Percentiles rank a stretch among this genome's conserved stretches.
These are phyloP conservation scores for Pyrrhia umbra DNA, from an alignment of 2,888 invertebrate species.

Conservation along the genomic window DNA sequence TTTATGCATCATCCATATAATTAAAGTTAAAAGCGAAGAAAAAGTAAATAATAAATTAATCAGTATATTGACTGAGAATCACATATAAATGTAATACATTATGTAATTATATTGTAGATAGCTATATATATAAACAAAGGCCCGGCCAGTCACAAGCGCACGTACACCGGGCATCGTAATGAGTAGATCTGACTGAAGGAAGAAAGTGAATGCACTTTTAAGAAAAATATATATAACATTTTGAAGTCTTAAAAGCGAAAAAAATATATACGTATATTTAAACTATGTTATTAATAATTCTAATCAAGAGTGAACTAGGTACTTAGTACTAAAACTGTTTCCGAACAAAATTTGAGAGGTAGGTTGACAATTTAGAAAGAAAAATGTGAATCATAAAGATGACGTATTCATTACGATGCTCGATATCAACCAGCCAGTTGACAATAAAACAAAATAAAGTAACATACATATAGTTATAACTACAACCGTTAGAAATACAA, in stretches of 20 bases:
- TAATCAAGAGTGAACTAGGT: not conserved
- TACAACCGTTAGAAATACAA: constrained; percentile 72
- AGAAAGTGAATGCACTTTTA: constrained; percentile 35
- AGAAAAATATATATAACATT: constrained; percentile 38
- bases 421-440: constrained; percentile 56
- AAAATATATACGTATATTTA: no score
- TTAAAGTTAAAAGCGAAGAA: constrained; percentile 9
- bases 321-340: not conserved
- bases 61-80: not conserved
- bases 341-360: not conserved
- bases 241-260: constrained; percentile 49
- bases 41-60: constrained; percentile 12
- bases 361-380: constrained; percentile 16
- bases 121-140: constrained; percentile 41
- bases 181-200: constrained; percentile 35
- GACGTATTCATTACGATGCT: constrained; percentile 70
- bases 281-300: not conserved
- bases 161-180: constrained; percentile 48
- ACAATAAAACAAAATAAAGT: constrained; percentile 62
- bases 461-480: constrained; percentile 68
- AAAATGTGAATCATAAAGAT: constrained; percentile 36
- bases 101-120: not conserved
- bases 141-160: constrained; percentile 41
- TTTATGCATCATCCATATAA: constrained; percentile 5
- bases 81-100: not conserved